These are phyloP conservation scores for Doris montereyensis DNA, from an alignment of 2,888 invertebrate species.

Conservation along the genomic window DNA sequence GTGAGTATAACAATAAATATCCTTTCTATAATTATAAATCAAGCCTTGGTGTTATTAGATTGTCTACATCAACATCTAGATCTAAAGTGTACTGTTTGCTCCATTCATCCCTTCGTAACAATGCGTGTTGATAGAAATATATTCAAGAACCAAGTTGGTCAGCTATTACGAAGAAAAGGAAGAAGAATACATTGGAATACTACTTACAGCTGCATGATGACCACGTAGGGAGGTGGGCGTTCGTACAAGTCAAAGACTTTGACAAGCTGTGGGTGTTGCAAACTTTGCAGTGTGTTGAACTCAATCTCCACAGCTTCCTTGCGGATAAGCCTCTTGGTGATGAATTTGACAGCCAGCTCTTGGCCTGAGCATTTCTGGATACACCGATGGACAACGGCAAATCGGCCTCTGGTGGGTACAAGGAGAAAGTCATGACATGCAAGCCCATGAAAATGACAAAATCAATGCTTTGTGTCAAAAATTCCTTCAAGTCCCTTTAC, in stretches of 20 bases:
- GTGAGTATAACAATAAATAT: too few species aligned
- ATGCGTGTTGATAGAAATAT: too few species aligned
- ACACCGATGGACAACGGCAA: conserved; percentile 82
- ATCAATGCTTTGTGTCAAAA: not conserved
- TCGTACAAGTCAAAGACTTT: conserved; percentile 85
- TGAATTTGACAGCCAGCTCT: conserved; percentile 82
- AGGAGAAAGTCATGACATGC: not conserved
- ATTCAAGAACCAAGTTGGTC: too few species aligned
- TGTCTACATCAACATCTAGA: too few species aligned
- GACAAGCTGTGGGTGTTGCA: conserved; percentile 82
- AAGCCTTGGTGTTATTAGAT: too few species aligned
- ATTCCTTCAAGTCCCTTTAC: not conserved
- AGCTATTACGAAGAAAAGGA: too few species aligned
- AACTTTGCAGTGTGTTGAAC: conserved; percentile 80
- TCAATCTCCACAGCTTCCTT: conserved; percentile 82
- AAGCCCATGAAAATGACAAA: not conserved
- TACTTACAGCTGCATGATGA: conserved; percentile 84
- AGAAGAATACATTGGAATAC: too few species aligned
- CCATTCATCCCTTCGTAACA: too few species aligned
- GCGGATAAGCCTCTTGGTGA: conserved; percentile 78
- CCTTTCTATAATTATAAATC: too few species aligned
- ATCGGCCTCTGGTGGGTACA: conserved; percentile 78
- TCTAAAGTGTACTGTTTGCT: too few species aligned
- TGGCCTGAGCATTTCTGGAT: conserved; percentile 84
- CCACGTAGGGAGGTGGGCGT: conserved; percentile 82